Evolutionary conservation across 2,113 vertebrate genomes (phyloP).

Genomic region (Hymenochirus boettgeri): DNA sequence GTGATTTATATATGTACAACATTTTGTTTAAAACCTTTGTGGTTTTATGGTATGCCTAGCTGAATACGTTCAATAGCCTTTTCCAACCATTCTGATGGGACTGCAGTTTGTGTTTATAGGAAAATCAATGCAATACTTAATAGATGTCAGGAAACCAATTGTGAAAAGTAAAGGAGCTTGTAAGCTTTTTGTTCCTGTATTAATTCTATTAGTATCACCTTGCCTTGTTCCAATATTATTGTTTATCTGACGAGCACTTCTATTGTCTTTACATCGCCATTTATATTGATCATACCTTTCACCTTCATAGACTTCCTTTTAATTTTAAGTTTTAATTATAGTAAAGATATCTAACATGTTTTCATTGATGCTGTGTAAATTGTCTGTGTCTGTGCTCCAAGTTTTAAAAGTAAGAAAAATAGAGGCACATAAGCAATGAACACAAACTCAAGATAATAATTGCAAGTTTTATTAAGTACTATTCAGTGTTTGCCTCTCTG

Average conservation of each 20-base stretch:
- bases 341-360: neutral
- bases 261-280: conserved; percentile 22
- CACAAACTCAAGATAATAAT: too few relatives aligned
- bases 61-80: conserved; percentile 65
- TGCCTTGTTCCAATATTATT: conserved; percentile 32
- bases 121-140: conserved; percentile 71
- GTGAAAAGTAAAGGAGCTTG: conserved; percentile 43
- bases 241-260: conserved; percentile 49
- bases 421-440: too few relatives aligned
- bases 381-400: too few relatives aligned
- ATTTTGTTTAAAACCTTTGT: conserved; percentile 66
- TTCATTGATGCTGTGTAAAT: neutral
- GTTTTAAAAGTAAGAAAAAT: too few relatives aligned
- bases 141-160: conserved; percentile 57
- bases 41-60: conserved; percentile 62
- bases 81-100: conserved; percentile 51
- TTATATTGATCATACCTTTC: conserved; percentile 14
- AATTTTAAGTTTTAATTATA: neutral
- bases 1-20: conserved; percentile 68
- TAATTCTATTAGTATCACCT: conserved; percentile 46
- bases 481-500: too few relatives aligned
- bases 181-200: conserved; percentile 41
- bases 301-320: neutral
- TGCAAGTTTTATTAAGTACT: too few relatives aligned
- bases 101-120: conserved; percentile 57